Conservation (phyloP, 2,888 invertebrate species). For the Sinotaia quadrata region DNA sequence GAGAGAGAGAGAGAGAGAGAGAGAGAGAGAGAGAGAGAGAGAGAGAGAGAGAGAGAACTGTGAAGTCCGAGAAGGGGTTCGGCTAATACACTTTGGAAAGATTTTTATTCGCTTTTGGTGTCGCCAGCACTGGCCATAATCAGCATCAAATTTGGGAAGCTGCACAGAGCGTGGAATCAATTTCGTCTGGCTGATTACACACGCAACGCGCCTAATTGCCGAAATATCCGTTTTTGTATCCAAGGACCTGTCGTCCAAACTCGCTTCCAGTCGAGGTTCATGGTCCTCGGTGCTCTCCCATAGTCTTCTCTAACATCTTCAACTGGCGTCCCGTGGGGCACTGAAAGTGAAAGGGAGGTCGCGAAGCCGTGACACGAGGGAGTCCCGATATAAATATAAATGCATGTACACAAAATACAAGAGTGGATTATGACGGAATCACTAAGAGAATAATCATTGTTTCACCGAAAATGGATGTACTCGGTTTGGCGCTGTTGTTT, state of each 20-base stretch:
- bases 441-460: too few species aligned
- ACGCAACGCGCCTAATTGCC: conserved; percentile 37
- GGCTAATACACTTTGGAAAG: conserved; percentile 33
- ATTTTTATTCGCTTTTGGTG: conserved; percentile 28
- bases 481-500: too few species aligned
- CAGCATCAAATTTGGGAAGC: conserved; percentile 28
- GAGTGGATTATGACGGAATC: too few species aligned
- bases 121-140: conserved; percentile 14
- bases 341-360: too few species aligned
- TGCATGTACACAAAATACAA: too few species aligned
- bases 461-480: too few species aligned
- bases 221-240: conserved; percentile 27
- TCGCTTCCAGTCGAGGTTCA: too few species aligned
- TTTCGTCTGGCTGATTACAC: conserved; percentile 33
- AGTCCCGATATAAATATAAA: too few species aligned
- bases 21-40: neutral
- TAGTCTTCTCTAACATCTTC: too few species aligned
- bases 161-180: conserved; percentile 26
- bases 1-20: neutral
- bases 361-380: too few species aligned
- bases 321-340: too few species aligned
- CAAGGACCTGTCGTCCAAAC: conserved; percentile 7
- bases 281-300: too few species aligned
- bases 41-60: neutral
- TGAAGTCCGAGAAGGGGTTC: neutral